Evolutionary conservation across 2,888 invertebrate species (phyloP), one percentile per base, ranked within the genome.

Genomic region (Cantharis rustica): DNA sequence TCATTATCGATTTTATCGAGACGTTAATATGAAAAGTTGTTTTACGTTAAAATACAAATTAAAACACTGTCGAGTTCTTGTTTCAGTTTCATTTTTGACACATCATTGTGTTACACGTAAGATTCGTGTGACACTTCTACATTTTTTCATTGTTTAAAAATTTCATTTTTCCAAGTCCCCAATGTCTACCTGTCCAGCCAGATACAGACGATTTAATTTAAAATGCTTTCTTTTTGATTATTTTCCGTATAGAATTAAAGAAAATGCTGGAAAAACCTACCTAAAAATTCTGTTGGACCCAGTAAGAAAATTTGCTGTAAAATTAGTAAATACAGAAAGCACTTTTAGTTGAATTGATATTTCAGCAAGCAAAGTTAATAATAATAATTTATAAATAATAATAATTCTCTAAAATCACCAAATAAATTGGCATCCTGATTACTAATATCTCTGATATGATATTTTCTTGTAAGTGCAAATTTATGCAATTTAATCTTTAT

Each of bases 1-100:
- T 66, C 64, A 66, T 66, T 66, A 66, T 66, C 64, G 64, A 66
- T 66, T 66, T 20, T 66, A 66, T 66, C 64, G 64, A 66, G n/a
- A 66, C 64, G 17, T 66, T 66, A 66, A 66, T 47, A 66, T 47
- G 47, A 66, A 66, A 66, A 16, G 64, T n/a, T 20, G 20, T 66
- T 66, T 66, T 66, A 66, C 64, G 23, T 66, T n/a, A 66, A 66
- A 66, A 47, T 47, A 47, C 47, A 47, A 47, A 47, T 47, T 47
- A 47, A 47, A 47, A 47, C 47, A 47, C 5, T 47, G n/a, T 47
- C 13, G n/a, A n/a, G n/a, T 7, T 47, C 47, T 47, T n/a, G 47
- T 47, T n/a, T 47, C 9, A 2, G n/a, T 47, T 47, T 47, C 7
- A 47, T n/a, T 47, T n/a, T n/a, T 47, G 47, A n/a, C 47, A 47